Evolutionary conservation across 53 echinoderm and acorn worm species (phyloP).

Genomic region (Echinometra lucunter): DNA sequence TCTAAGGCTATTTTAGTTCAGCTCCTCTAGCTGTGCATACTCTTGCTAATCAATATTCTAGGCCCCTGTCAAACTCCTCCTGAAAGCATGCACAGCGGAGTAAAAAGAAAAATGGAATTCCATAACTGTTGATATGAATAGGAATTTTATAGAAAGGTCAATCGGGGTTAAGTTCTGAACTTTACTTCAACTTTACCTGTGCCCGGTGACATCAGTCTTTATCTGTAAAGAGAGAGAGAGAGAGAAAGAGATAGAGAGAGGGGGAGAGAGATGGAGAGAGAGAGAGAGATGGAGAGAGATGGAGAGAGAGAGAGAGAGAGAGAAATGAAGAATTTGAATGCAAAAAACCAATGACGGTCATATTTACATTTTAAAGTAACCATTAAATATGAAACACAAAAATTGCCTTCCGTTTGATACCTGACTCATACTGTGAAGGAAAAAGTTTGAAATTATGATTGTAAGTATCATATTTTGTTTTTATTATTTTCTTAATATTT

Average conservation of each 20-base stretch:
- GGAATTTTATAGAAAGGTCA: conserved; percentile 39
- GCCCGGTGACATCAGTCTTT: not conserved
- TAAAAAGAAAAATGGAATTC: not conserved
- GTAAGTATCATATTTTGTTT: too few relatives aligned
- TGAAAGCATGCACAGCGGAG: not conserved
- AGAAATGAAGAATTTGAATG: too few relatives aligned
- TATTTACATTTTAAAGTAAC: too few relatives aligned
- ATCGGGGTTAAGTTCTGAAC: not conserved
- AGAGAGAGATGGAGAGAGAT: too few relatives aligned
- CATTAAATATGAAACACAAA: too few relatives aligned
- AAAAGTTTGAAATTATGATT: too few relatives aligned
- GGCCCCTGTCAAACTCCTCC: not conserved
- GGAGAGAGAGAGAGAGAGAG: too few relatives aligned
- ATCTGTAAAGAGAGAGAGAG: not conserved
- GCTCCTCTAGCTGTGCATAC: not conserved
- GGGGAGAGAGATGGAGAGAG: too few relatives aligned
- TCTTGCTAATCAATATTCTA: not conserved
- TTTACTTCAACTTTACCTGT: not conserved
- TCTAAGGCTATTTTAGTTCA: not conserved
- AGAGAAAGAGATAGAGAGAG: not conserved
- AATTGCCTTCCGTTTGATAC: too few relatives aligned
- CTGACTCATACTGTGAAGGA: too few relatives aligned
- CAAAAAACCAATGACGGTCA: too few relatives aligned
- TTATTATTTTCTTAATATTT: too few relatives aligned
- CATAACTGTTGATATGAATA: conserved; percentile 30